phyloP scores from a whole-genome alignment of 1,140 invertebrate species.

The Heliothis virescens region DNA sequence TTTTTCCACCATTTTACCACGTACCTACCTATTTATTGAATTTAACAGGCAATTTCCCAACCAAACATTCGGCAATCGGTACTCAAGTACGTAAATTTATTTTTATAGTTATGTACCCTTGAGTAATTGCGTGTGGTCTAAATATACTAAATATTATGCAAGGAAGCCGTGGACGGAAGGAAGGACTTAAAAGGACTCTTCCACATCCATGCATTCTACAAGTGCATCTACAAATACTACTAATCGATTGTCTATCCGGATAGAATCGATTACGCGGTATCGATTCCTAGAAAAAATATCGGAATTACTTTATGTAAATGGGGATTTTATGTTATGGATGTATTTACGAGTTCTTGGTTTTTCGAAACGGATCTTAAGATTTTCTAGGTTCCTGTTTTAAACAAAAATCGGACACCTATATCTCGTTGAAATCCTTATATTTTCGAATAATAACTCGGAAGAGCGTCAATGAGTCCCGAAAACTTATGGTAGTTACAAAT shows the following conservation, averaged over 20 bases:
- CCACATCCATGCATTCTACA: conserved; percentile 28
- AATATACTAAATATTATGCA: conserved; percentile 26
- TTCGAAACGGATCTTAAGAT: not conserved
- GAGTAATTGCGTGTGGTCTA: conserved; percentile 25
- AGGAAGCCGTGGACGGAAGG: conserved; percentile 21
- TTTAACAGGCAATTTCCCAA: too few relatives aligned
- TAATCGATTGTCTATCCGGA: not conserved
- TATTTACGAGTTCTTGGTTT: not conserved
- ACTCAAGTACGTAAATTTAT: not conserved
- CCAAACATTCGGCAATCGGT: too few relatives aligned
- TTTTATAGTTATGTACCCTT: not conserved
- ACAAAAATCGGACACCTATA: not conserved
- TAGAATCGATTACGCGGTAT: not conserved
- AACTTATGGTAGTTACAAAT: too few relatives aligned
- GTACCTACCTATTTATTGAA: too few relatives aligned
- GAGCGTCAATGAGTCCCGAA: too few relatives aligned
- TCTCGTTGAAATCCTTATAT: too few relatives aligned
- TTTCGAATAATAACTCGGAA: too few relatives aligned
- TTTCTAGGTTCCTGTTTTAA: not conserved
- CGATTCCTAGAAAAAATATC: not conserved
- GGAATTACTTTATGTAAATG: not conserved
- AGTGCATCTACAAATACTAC: not conserved
- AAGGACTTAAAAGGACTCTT: conserved; percentile 28
- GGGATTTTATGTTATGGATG: not conserved
- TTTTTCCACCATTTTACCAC: not conserved